phyloP scores from a whole-genome alignment of 2,888 invertebrate genomes.

The Troilus luridus region DNA sequence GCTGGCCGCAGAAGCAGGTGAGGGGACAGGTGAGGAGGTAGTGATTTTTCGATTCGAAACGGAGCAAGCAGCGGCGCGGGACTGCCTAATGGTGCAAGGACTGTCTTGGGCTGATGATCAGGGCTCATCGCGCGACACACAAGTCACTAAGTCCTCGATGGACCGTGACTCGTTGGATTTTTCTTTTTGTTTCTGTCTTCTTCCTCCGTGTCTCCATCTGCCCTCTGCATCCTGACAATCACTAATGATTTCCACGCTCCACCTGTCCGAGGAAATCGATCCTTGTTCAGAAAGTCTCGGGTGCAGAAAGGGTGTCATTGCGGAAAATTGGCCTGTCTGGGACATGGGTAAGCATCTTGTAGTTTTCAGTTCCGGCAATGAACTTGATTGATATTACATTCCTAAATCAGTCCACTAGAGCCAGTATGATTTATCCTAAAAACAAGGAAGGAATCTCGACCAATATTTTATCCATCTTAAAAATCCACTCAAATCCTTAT shows the following conservation, averaged over 20 bases:
- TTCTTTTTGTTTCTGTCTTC: constrained; percentile 30
- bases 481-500: too few relatives aligned
- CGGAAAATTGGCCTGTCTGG: constrained; percentile 21
- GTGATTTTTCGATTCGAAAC: constrained; percentile 47
- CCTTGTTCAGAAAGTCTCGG: background rate
- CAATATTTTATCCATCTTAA: background rate
- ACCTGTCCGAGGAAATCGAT: constrained; percentile 33
- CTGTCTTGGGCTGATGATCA: constrained; percentile 39
- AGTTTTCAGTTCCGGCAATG: background rate
- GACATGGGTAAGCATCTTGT: background rate
- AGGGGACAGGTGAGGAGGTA: constrained; percentile 31
- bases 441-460: background rate
- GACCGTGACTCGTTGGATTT: constrained; percentile 36
- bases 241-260: constrained; percentile 42
- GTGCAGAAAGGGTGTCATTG: constrained; percentile 23
- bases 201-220: constrained; percentile 45
- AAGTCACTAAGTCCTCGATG: constrained; percentile 40
- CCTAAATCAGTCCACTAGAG: background rate
- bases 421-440: background rate
- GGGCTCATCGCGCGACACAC: constrained; percentile 28
- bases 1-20: background rate
- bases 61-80: constrained; percentile 31
- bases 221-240: constrained; percentile 42
- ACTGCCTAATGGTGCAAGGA: constrained; percentile 44
- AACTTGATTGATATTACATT: background rate